Evolutionary conservation across 2,888 invertebrate genomes (phyloP), one percentile per base, ranked within the genome.

Genomic region (Cenopis cana): DNA sequence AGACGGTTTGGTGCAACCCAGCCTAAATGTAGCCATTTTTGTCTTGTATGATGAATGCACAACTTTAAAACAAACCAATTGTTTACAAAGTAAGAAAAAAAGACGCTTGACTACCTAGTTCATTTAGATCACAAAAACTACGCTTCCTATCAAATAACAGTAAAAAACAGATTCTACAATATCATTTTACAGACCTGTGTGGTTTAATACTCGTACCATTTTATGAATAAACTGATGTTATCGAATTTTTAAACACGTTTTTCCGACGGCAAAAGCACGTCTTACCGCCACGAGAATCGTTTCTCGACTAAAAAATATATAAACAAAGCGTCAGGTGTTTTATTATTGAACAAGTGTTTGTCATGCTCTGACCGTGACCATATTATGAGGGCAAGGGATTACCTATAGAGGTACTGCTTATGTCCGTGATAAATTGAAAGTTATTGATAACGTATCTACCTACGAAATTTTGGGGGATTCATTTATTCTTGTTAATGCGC

Each of bases 241-340:
- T 9, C 11, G 24, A 55, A 29, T 29, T 6, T 11, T 24, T 24
- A 24, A 57, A 57, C 18, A 2, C 4, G 41, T 24, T 33, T n/a
- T 41, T 60, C 20, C 14, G 46, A 46, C n/a, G 46, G 11, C 2
- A n/a, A 1, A 20, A 10, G 1, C n/a, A 46, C 60, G 60, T 60
- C 29, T 46, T 10, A 17, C 6, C 46, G 38, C 29, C 1, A 29
- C 41, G 46, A 29, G 60, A 46, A 29, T 46, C 24, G 46, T 11
- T 24, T 46, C 17, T 17, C 46, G n/a, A 60, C 60, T 60, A 38
- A 46, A 56, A 17, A n/a, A 56, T n/a, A 12, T 18, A 24, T n/a
- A 24, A 24, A 24, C 24, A 4, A 59, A 38, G n/a, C 46, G 46
- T 3, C 33, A 36, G 38, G 17, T 17, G 10, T 38, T 57, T 55